These are phyloP conservation scores for Artibeus jamaicensis DNA, from an alignment of 2,797 vertebrate species.

Conservation along the genomic window DNA sequence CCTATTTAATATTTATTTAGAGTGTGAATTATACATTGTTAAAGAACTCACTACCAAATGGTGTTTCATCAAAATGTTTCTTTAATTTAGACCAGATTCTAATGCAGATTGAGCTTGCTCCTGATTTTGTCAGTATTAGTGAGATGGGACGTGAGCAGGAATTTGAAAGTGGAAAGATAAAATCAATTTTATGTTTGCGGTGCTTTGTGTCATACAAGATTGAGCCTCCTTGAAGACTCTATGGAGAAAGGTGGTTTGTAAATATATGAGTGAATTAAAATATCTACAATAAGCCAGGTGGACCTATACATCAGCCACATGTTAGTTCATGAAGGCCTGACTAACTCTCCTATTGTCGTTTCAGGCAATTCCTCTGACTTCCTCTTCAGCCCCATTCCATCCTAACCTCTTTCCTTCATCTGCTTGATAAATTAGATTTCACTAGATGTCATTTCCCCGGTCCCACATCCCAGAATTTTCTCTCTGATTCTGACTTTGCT, in stretches of 20 bases:
- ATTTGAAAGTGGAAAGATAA: neutral
- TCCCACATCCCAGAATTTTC: neutral
- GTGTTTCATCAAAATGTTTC: neutral
- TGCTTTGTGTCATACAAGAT: neutral
- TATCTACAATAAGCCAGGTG: neutral
- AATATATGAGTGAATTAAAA: neutral
- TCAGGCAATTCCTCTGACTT: neutral
- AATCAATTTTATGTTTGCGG: neutral
- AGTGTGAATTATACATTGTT: neutral
- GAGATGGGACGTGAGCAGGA: neutral
- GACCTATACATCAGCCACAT: neutral
- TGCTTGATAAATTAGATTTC: neutral
- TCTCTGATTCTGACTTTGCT: neutral
- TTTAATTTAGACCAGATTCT: neutral
- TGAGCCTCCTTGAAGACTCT: neutral
- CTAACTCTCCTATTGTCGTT: neutral
- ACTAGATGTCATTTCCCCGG: neutral
- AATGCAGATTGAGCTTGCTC: neutral
- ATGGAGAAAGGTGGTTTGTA: neutral
- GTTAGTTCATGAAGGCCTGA: neutral
- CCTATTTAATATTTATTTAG: neutral
- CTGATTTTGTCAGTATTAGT: slow-evolving; percentile 2
- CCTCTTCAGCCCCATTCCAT: neutral
- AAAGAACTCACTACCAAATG: neutral
- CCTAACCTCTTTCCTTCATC: neutral